phyloP scores from a whole-genome alignment of 2,797 vertebrate genomes.

The Nothura maculosa region DNA sequence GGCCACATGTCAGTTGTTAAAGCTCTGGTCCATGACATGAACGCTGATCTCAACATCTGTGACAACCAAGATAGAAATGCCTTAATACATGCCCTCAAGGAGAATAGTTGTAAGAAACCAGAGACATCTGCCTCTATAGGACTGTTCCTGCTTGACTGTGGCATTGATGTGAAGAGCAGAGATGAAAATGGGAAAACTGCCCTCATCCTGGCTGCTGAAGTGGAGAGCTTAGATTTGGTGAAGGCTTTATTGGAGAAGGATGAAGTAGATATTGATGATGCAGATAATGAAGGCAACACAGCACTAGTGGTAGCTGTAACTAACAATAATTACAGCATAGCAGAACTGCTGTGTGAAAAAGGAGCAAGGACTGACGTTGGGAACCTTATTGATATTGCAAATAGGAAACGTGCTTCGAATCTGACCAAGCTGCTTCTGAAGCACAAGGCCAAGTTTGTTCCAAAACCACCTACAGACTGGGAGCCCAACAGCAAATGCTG shows the following conservation, averaged over 20 bases:
- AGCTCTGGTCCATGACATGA: slow-evolving; percentile 72
- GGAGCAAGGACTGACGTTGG: slow-evolving; percentile 53
- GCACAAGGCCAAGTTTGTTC: neutral
- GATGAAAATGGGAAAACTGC: slow-evolving; percentile 74
- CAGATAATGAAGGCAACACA: slow-evolving; percentile 58
- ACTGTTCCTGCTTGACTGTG: slow-evolving; percentile 23
- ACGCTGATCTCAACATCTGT: slow-evolving; percentile 51
- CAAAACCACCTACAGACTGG: neutral
- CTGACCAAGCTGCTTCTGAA: slow-evolving; percentile 18
- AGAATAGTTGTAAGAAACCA: rapidly evolving
- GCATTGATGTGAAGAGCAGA: slow-evolving; percentile 47
- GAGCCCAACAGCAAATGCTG: slow-evolving; percentile 68
- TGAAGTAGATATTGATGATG: slow-evolving; percentile 56
- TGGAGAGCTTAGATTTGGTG: slow-evolving; percentile 40
- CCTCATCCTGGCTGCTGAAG: slow-evolving; percentile 78
- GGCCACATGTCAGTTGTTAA: neutral
- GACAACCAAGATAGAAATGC: slow-evolving; percentile 79
- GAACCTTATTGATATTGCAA: slow-evolving; percentile 2
- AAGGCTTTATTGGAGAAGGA: slow-evolving; percentile 59
- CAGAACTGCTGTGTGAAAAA: slow-evolving; percentile 36
- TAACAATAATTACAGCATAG: neutral
- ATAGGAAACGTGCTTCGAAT: neutral
- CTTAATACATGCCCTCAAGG: slow-evolving; percentile 59
- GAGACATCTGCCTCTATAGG: neutral
- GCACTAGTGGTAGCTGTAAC: slow-evolving; percentile 73